phyloP scores from a whole-genome alignment of 2,113 vertebrate genomes.

The Trachemys scripta region DNA sequence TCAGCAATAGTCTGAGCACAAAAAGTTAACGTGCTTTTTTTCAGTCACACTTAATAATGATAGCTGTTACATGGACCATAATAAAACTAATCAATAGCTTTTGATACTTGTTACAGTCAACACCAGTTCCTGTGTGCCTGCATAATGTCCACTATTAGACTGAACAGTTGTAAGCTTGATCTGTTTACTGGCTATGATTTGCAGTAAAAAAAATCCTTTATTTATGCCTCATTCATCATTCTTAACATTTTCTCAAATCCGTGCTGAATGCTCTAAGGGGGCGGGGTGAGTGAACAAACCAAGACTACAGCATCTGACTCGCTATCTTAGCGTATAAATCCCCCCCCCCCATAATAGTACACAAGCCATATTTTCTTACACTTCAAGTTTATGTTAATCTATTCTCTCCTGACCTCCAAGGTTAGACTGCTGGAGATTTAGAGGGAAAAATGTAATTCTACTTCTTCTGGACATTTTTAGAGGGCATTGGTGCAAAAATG shows the following conservation, averaged over 20 bases:
- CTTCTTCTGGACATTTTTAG: not conserved
- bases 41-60: conserved; percentile 70
- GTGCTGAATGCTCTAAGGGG: conserved; percentile 30
- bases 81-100: conserved; percentile 74
- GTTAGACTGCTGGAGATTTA: not conserved
- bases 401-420: not conserved
- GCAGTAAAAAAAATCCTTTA: conserved; percentile 68
- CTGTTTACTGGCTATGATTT: conserved; percentile 57
- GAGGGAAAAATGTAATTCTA: not conserved
- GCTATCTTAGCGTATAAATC: conserved; percentile 41
- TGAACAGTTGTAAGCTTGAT: conserved; percentile 66
- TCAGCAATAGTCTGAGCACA: conserved; percentile 53
- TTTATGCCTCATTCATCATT: conserved; percentile 72
- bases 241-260: conserved; percentile 68
- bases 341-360: not conserved
- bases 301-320: not conserved
- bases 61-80: not conserved
- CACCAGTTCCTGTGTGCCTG: conserved; percentile 47
- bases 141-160: conserved; percentile 62
- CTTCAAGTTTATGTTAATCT: conserved; percentile 40
- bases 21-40: conserved; percentile 53
- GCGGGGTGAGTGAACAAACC: conserved; percentile 23
- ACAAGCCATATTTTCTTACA: conserved; percentile 43
- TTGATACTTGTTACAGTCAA: conserved; percentile 70
- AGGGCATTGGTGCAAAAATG: not conserved